A percentile compares a stretch with the other conserved stretches of the same genome.
Evolutionary conservation across 2,797 vertebrate genomes (phyloP).

Genomic region (Mus caroli): DNA sequence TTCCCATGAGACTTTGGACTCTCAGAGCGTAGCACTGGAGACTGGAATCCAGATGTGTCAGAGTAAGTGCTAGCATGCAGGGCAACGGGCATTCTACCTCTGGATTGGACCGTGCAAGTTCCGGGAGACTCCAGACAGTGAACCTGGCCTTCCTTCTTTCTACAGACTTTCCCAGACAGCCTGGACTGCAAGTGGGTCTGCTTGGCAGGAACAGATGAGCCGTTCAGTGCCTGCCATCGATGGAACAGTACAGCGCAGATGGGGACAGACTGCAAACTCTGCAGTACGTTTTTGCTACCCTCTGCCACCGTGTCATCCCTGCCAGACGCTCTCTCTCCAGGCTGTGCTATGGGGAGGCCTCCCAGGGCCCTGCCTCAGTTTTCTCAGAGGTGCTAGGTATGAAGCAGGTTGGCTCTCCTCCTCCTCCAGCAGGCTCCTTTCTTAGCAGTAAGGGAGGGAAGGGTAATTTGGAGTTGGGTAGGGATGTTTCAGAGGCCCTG

Average conservation of each 20-base stretch:
- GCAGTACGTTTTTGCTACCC: neutral
- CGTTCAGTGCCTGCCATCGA: neutral
- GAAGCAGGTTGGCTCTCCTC: neutral
- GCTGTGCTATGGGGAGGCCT: neutral
- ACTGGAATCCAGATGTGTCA: neutral
- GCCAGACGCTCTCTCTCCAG: neutral
- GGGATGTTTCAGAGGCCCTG: neutral
- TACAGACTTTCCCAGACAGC: neutral
- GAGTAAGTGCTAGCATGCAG: neutral
- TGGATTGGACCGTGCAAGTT: neutral
- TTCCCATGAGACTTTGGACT: neutral
- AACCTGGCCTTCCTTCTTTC: neutral
- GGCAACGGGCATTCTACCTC: neutral
- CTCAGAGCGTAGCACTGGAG: neutral
- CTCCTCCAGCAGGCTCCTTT: neutral
- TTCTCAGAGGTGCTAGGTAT: conserved; percentile 4
- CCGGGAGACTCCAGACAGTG: neutral
- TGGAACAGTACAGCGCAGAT: neutral
- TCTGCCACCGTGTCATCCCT: neutral
- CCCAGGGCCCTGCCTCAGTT: neutral
- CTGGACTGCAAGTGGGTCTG: neutral
- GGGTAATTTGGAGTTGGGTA: neutral
- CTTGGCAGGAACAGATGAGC: neutral
- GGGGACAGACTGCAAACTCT: neutral
- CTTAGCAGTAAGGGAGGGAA: neutral